Percentiles rank a stretch among this genome's conserved stretches.
phyloP scores from a whole-genome alignment of 2,113 vertebrate species.

The Monarcha castaneiventris region DNA sequence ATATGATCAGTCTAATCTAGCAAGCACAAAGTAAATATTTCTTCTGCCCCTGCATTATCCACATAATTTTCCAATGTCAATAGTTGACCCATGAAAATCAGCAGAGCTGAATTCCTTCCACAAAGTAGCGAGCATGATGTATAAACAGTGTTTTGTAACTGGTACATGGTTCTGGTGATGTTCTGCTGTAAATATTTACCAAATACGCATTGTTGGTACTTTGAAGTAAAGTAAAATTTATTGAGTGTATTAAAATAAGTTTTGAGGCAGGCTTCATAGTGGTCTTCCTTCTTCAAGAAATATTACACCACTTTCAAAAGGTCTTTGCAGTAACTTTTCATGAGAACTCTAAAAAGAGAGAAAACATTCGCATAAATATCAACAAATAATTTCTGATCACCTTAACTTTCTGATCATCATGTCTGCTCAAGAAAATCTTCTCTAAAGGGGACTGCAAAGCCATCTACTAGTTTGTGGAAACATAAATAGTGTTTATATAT shows the following conservation, averaged over 20 bases:
- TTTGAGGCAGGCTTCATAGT: not conserved
- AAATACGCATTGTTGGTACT: not conserved
- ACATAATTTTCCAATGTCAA: not conserved
- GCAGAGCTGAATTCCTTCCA: not conserved
- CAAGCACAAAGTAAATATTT: not conserved
- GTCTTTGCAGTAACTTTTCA: not conserved
- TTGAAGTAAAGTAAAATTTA: not conserved
- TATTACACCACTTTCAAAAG: not conserved
- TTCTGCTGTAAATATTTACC: not conserved
- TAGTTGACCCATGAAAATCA: not conserved
- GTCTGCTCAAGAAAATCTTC: not conserved
- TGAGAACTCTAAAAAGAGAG: not conserved
- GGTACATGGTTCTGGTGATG: not conserved
- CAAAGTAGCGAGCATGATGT: accelerated
- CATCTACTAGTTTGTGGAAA: not conserved
- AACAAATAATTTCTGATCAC: not conserved
- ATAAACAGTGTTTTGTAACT: not conserved
- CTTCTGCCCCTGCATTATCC: not conserved
- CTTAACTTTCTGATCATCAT: not conserved
- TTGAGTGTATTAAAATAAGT: not conserved
- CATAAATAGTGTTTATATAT: not conserved
- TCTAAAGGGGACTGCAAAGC: not conserved
- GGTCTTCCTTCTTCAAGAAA: not conserved
- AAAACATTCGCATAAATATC: not conserved
- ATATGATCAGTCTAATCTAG: not conserved